Evolutionary conservation across 2,113 vertebrate species (phyloP), one percentile per base, ranked within the genome.

Genomic region (Corythoichthys intestinalis): DNA sequence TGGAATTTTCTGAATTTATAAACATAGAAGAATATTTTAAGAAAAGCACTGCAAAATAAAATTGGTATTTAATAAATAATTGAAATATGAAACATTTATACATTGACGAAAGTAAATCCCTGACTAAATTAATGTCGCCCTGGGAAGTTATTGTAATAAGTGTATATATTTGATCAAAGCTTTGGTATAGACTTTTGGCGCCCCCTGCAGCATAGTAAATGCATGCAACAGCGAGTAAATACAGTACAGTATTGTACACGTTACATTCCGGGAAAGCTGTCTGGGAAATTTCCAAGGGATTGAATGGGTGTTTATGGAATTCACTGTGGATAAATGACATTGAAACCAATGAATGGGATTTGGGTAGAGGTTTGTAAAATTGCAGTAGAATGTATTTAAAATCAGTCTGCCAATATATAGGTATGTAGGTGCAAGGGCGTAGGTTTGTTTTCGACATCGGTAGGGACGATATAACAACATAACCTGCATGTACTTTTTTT

Each of bases 151-250:
- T 15, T 37, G 11, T 13, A 50, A 52, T 20, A 66, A 8, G 35
- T 53, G 41, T 44, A 7, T 44, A 44, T 8, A 44, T 5, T 44
- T 8, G 41, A 28, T 44, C 9, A 44, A 44, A 44, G 6, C 41
- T 44, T 44, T 44, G 41, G 9, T 68, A 0, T 53, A 34, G 48
- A 4, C 38, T 52, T 84, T 69, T 83, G 3, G 4, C 48, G 76
- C 80, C 84, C 76, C 65, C 84, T 85, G 62, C 54, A 52, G 78
- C 20, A 67, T 11, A 28, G 10, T 17, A 5, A 17, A 2, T 38
- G 17, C 54, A 47, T 61, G 57, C 66, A 60, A 14, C 15, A 61
- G 28, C 28, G 13, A 56, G 2, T 56, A 9, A 1, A 28, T 4
- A 28, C 53, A 56, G 20, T 28, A 56, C 28, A 57, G 11, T 4